A percentile compares a stretch with the other conserved stretches of the same genome.
These are phyloP conservation scores for Rhynchotus rufescens DNA, from an alignment of 2,797 vertebrate genomes.

Conservation along the genomic window DNA sequence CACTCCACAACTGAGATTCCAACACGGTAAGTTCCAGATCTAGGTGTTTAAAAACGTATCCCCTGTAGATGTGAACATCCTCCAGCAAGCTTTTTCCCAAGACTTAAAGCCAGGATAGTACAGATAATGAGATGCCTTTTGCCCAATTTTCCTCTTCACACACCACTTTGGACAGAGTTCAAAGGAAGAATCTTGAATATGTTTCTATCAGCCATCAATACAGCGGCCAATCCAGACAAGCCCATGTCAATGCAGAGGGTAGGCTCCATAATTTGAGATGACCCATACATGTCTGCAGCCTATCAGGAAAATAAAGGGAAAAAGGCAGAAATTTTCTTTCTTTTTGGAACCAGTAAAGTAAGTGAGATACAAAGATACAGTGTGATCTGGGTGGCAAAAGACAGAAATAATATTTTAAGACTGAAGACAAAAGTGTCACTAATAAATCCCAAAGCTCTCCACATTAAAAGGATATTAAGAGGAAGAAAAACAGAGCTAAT, in stretches of 20 bases:
- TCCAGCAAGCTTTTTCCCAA: not conserved
- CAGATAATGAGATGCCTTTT: not conserved
- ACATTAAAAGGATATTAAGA: conserved; percentile 6
- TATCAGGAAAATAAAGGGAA: not conserved
- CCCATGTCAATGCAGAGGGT: fast-evolving
- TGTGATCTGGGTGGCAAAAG: not conserved
- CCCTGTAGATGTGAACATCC: not conserved
- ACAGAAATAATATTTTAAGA: not conserved
- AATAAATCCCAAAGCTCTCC: conserved; percentile 39
- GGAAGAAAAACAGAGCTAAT: not conserved
- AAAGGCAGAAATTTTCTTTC: not conserved
- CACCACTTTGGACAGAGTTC: not conserved
- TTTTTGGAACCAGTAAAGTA: not conserved
- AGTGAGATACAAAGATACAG: not conserved
- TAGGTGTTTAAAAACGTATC: not conserved
- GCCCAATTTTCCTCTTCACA: not conserved
- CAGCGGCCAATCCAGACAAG: not conserved
- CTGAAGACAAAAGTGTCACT: not conserved
- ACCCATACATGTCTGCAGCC: not conserved
- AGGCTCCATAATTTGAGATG: not conserved
- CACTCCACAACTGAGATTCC: not conserved
- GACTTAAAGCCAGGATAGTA: not conserved
- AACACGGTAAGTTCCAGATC: not conserved
- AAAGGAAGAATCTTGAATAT: not conserved
- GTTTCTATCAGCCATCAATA: not conserved